phyloP scores from a whole-genome alignment of 1,140 invertebrate genomes.

The Proales similis region DNA sequence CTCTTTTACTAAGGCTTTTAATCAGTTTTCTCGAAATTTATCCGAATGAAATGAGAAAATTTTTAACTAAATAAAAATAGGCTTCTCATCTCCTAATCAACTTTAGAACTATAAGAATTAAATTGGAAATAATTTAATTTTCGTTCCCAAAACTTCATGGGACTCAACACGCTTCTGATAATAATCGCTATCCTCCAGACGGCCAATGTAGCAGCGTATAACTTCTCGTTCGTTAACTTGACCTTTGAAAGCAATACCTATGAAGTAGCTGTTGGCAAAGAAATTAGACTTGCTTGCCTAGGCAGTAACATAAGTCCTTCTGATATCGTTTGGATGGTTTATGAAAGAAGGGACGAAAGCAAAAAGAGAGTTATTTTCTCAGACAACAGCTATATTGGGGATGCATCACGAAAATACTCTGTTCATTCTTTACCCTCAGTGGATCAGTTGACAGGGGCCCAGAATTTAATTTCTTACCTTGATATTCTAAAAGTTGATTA shows the following conservation, averaged over 20 bases:
- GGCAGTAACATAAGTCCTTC: slow-evolving; percentile 10
- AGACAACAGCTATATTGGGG: slow-evolving; percentile 19
- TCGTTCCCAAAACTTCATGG: too few relatives aligned
- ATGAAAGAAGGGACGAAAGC: background rate
- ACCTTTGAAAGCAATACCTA: slow-evolving; percentile 15
- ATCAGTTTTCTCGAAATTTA: too few relatives aligned
- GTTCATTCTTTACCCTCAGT: slow-evolving; percentile 1
- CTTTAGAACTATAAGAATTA: too few relatives aligned
- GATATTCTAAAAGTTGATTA: slow-evolving; percentile 19
- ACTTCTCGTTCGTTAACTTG: slow-evolving; percentile 6
- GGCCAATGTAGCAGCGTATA: background rate
- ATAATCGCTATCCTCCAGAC: background rate
- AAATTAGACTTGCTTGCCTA: slow-evolving; percentile 16
- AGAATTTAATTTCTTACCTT: too few relatives aligned
- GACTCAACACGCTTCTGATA: too few relatives aligned
- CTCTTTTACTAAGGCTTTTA: too few relatives aligned
- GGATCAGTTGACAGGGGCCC: background rate
- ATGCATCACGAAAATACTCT: slow-evolving; percentile 31
- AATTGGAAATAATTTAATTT: too few relatives aligned
- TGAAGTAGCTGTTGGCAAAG: background rate
- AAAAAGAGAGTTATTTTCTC: slow-evolving; percentile 26
- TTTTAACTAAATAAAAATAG: too few relatives aligned
- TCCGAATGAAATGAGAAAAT: too few relatives aligned
- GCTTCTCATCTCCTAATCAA: too few relatives aligned
- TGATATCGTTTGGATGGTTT: slow-evolving; percentile 32